Percentiles rank a stretch among this genome's conserved stretches.
phyloP scores from a whole-genome alignment of 2,888 invertebrate genomes.

The Drosophila mulleri region DNA sequence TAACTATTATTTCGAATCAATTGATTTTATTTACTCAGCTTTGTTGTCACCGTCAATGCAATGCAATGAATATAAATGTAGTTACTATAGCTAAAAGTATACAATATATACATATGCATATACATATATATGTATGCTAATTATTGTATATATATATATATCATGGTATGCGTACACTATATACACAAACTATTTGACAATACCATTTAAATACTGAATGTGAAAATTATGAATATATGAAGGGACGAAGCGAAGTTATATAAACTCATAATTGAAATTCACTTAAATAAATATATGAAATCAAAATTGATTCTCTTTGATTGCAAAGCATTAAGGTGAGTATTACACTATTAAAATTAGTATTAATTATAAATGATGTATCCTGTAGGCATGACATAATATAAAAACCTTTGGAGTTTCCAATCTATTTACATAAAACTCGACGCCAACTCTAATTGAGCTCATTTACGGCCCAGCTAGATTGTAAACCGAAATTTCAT shows the following conservation, averaged over 20 bases:
- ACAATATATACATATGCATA: constrained; percentile 9
- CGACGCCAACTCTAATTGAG: not conserved
- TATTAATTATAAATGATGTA: not conserved
- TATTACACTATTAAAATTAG: not conserved
- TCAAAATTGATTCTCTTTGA: constrained; percentile 7
- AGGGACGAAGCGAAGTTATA: constrained; percentile 39
- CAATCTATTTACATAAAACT: not conserved
- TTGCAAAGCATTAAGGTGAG: not conserved
- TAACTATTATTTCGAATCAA: constrained; percentile 59
- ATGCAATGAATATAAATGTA: constrained; percentile 32
- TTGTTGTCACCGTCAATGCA: constrained; percentile 35
- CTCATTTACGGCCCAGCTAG: too few relatives aligned
- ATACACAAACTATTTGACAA: constrained; percentile 76
- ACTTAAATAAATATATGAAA: constrained; percentile 53
- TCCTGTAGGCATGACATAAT: too few relatives aligned
- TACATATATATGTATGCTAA: constrained; percentile 5
- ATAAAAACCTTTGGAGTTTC: not conserved
- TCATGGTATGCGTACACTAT: constrained; percentile 29
- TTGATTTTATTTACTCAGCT: constrained; percentile 38
- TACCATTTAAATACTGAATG: constrained; percentile 77
- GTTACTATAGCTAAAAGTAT: constrained; percentile 46
- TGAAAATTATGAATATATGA: constrained; percentile 43
- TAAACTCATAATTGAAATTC: constrained; percentile 42
- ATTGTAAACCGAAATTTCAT: not conserved
- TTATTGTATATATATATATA: constrained; percentile 17